phyloP scores from a whole-genome alignment of 1,140 invertebrate genomes.

The Microplitis mediator region DNA sequence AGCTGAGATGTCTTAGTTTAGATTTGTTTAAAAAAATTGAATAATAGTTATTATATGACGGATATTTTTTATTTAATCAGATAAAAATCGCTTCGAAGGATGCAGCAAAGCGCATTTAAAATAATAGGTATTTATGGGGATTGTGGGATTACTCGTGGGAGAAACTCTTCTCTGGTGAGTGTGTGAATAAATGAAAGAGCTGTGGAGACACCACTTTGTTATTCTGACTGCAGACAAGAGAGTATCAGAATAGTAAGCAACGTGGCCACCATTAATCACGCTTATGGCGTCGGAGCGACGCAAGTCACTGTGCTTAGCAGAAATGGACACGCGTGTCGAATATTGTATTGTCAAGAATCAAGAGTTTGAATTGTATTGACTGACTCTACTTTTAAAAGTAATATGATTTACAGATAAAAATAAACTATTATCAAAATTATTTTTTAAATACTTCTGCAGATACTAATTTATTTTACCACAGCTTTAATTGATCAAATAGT shows the following conservation, averaged over 20 bases:
- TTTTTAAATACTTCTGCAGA: no score
- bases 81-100: neutral
- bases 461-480: neutral
- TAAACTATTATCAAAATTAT: no score
- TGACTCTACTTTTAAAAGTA: neutral
- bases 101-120: neutral
- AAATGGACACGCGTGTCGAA: slow-evolving; percentile 9
- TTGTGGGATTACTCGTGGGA: neutral
- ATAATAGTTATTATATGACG: no score
- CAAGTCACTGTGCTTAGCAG: slow-evolving; percentile 11
- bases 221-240: slow-evolving; percentile 19
- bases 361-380: neutral
- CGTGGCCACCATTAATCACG: slow-evolving; percentile 27
- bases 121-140: neutral
- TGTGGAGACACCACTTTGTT: slow-evolving; percentile 18
- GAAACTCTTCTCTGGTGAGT: no score
- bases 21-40: no score
- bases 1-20: neutral
- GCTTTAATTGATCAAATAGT: neutral
- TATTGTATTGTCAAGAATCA: neutral
- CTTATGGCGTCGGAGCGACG: slow-evolving; percentile 24
- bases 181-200: neutral
- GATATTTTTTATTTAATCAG: neutral
- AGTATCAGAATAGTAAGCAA: slow-evolving; percentile 27
- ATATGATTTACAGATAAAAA: no score